Conservation (phyloP, 2,888 invertebrate species). For the Acanthosepion lycidas region DNA sequence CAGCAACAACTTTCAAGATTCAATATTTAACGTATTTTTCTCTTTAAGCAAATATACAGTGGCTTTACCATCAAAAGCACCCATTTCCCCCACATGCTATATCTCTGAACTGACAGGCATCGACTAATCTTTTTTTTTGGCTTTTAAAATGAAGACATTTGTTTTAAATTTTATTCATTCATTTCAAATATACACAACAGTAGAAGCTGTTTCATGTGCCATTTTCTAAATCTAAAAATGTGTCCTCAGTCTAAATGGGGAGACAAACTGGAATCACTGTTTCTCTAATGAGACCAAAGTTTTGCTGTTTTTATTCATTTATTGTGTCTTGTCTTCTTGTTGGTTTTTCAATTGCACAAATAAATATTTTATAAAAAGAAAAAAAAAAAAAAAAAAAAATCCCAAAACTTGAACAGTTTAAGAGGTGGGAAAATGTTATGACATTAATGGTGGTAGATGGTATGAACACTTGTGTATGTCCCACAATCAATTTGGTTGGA, state of each 20-base stretch:
- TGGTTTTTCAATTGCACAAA: not conserved
- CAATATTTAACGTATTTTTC: too few relatives aligned
- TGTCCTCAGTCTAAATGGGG: conserved; percentile 33
- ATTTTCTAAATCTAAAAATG: not conserved
- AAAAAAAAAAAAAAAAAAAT: too few relatives aligned
- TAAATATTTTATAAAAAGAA: too few relatives aligned
- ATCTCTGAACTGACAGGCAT: too few relatives aligned
- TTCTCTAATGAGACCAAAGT: too few relatives aligned
- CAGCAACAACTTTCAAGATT: too few relatives aligned
- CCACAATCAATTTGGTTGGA: not conserved
- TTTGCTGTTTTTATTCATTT: not conserved
- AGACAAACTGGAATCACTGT: not conserved
- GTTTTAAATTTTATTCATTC: not conserved
- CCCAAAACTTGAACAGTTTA: not conserved
- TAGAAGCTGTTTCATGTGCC: not conserved
- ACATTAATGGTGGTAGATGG: not conserved
- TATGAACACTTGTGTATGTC: not conserved
- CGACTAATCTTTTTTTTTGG: not conserved
- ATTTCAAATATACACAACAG: not conserved
- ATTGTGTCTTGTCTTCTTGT: not conserved
- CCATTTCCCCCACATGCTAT: too few relatives aligned
- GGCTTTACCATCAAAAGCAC: too few relatives aligned
- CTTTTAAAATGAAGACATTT: not conserved
- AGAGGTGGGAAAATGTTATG: too few relatives aligned
- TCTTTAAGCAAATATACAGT: too few relatives aligned